A percentile compares a stretch with the other conserved stretches of the same genome.
phyloP scores from a whole-genome alignment of 2,888 invertebrate genomes.

The Myathropa florea region DNA sequence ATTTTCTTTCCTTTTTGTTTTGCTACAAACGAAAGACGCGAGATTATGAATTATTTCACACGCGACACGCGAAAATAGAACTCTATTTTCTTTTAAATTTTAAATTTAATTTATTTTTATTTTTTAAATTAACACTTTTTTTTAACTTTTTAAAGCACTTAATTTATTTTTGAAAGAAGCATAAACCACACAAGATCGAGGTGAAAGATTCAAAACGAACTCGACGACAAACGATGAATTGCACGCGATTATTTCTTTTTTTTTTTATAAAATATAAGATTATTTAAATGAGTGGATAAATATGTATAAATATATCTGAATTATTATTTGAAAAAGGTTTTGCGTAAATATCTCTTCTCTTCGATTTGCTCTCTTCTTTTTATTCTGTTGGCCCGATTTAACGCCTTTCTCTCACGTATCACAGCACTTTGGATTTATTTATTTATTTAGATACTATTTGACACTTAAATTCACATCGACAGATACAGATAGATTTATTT shows the following conservation, averaged over 20 bases:
- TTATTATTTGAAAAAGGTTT: constrained; percentile 2
- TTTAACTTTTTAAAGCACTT: constrained; percentile 30
- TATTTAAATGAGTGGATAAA: constrained; percentile 13
- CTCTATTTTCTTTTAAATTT: constrained; percentile 47
- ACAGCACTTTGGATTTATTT: constrained; percentile 57
- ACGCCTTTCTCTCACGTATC: constrained; percentile 39
- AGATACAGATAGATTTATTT: constrained; percentile 22
- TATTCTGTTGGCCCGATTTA: background rate
- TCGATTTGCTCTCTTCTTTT: background rate
- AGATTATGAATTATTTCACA: background rate
- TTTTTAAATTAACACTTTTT: background rate
- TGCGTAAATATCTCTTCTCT: constrained; percentile 43
- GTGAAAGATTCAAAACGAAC: background rate
- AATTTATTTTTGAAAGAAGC: constrained; percentile 27
- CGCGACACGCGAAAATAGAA: constrained; percentile 12
- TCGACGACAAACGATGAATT: constrained; percentile 5
- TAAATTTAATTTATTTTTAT: too few species aligned
- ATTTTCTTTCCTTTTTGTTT: constrained; percentile 25
- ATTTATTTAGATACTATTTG: constrained; percentile 34
- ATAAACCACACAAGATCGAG: constrained; percentile 7
- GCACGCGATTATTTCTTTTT: constrained; percentile 30
- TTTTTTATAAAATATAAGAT: background rate
- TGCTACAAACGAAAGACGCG: constrained; percentile 1
- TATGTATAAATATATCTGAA: constrained; percentile 7
- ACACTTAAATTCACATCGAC: constrained; percentile 56